Conservation (phyloP, 2,113 vertebrate genomes). For the Furnarius figulus region DNA sequence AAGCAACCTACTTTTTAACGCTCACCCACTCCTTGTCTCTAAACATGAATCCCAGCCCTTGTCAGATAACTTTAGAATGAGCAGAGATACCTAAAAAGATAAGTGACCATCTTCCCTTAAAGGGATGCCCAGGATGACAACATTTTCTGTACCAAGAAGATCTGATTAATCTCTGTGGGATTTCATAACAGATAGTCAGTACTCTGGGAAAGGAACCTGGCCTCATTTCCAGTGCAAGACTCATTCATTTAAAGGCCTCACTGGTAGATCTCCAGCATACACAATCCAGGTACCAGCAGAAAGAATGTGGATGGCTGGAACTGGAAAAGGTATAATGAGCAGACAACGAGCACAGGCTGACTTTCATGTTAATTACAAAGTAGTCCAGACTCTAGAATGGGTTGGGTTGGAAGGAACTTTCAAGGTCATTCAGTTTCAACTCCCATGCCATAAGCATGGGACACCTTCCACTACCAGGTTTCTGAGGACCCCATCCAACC, state of each 20-base stretch:
- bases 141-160: not conserved
- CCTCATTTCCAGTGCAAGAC: conserved; percentile 11
- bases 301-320: not conserved
- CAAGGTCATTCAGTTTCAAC: not conserved
- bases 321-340: not conserved
- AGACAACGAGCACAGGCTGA: rapidly evolving
- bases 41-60: not conserved
- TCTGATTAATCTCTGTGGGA: conserved; percentile 27
- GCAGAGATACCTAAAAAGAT: conserved; percentile 44
- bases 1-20: not conserved
- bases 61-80: not conserved
- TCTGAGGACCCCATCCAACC: not conserved
- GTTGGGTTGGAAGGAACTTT: not conserved
- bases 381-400: not conserved
- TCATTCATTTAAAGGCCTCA: not conserved
- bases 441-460: not conserved
- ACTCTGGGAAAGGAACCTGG: conserved; percentile 31
- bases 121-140: not conserved
- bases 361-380: not conserved
- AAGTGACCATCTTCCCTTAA: conserved; percentile 30
- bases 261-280: not conserved
- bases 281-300: not conserved
- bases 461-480: not conserved
- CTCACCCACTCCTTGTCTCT: not conserved
- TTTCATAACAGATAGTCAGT: conserved; percentile 14